Evolutionary conservation across 2,113 vertebrate species (phyloP).

Genomic region (Oncorhynchus masou): DNA sequence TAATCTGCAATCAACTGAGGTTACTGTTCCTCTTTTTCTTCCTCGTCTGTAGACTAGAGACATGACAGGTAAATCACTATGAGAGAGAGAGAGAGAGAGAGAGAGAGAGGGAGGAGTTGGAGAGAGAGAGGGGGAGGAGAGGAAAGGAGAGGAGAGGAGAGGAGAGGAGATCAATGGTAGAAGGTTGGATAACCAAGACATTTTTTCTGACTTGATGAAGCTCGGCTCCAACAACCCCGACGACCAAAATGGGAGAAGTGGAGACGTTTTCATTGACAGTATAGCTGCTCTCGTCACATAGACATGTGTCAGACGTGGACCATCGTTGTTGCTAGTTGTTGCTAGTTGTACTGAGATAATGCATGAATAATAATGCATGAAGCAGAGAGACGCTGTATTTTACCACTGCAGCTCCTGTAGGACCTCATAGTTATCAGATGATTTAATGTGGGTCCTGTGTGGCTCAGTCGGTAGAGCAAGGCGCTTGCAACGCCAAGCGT

Average conservation of each 20-base stretch:
- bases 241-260: background rate
- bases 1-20: constrained; percentile 46
- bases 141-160: constrained; percentile 20
- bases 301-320: background rate
- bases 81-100: too few species aligned
- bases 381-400: background rate
- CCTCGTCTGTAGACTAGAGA: constrained; percentile 20
- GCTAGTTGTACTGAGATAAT: background rate
- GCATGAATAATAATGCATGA: background rate
- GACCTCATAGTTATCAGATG: background rate
- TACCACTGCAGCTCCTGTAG: background rate
- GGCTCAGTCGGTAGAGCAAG: too few species aligned
- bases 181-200: constrained; percentile 22
- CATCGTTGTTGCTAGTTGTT: too few species aligned
- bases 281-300: background rate
- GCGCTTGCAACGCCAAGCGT: too few species aligned
- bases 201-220: constrained; percentile 41
- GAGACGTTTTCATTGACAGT: background rate
- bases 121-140: too few species aligned
- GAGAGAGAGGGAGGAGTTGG: background rate
- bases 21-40: constrained; percentile 19
- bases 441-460: too few species aligned
- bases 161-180: constrained; percentile 24
- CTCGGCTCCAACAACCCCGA: constrained; percentile 25
- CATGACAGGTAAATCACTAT: constrained; percentile 7